Conservation (phyloP, 2,797 vertebrate species). For the Ctenopoma multispine region DNA sequence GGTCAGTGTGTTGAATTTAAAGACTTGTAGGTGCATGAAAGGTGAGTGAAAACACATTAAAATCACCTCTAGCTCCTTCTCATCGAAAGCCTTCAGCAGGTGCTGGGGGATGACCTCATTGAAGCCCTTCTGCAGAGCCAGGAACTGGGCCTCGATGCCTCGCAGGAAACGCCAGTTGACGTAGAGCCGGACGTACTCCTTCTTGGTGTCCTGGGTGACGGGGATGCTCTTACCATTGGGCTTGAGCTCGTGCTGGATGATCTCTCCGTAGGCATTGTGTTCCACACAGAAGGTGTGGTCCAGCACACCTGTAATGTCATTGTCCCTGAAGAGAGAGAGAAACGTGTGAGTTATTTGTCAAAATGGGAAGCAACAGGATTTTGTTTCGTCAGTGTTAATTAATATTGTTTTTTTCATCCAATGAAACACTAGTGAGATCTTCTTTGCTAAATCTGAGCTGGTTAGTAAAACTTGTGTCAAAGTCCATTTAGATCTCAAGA, state of each 20-base stretch:
- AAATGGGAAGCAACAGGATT: neutral
- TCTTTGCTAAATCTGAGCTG: too few relatives aligned
- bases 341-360: too few relatives aligned
- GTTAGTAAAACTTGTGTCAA: too few relatives aligned
- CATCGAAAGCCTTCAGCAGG: constrained; percentile 97
- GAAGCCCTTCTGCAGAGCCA: constrained; percentile 98
- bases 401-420: too few relatives aligned
- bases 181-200: constrained; percentile 95
- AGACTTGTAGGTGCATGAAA: neutral
- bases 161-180: constrained; percentile 98
- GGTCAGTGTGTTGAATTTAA: neutral
- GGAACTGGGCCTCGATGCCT: constrained; percentile 97
- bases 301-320: constrained; percentile 97
- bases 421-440: too few relatives aligned
- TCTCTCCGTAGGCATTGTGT: constrained; percentile 97
- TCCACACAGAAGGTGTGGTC: constrained; percentile 99
- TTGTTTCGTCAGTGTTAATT: too few relatives aligned
- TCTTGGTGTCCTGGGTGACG: constrained; percentile 94
- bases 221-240: constrained; percentile 96
- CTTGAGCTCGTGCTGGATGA: constrained; percentile 98
- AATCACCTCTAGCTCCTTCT: constrained; percentile 96
- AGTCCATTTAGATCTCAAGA: too few relatives aligned
- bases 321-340: constrained; percentile 78
- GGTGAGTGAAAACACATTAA: neutral
- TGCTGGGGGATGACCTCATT: constrained; percentile 99